Percentiles rank a stretch among this genome's conserved stretches.
phyloP scores from a whole-genome alignment of 2,888 invertebrate species.

The Calameuta filiformis region DNA sequence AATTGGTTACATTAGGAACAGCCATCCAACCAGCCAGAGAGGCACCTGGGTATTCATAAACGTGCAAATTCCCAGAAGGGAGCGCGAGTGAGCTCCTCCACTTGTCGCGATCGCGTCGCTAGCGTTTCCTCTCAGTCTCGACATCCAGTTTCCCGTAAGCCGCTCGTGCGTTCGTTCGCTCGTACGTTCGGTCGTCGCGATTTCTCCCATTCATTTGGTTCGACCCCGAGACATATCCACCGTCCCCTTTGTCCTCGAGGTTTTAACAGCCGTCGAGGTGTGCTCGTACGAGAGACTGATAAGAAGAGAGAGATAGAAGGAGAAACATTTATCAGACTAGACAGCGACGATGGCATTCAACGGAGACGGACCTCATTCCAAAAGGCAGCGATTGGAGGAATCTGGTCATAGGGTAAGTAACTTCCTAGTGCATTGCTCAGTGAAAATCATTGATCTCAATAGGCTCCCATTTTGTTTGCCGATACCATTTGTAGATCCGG shows the following conservation, averaged over 20 bases:
- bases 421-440: neutral
- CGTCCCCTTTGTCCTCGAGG: slow-evolving; percentile 10
- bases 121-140: neutral
- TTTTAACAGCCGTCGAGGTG: slow-evolving; percentile 7
- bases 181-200: slow-evolving; percentile 54
- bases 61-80: neutral
- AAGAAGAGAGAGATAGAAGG: neutral
- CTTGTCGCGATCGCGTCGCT: neutral
- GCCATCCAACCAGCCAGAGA: neutral
- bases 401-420: slow-evolving; percentile 62
- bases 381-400: slow-evolving; percentile 65
- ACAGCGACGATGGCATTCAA: slow-evolving; percentile 65
- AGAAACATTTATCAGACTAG: slow-evolving; percentile 1
- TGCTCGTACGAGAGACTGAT: neutral
- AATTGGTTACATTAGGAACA: neutral
- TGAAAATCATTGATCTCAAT: neutral
- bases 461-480: neutral
- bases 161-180: slow-evolving; percentile 58
- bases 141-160: slow-evolving; percentile 57
- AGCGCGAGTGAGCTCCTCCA: neutral
- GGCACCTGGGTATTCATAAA: neutral
- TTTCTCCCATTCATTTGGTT: slow-evolving; percentile 47
- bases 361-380: slow-evolving; percentile 67
- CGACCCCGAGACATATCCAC: slow-evolving; percentile 8
- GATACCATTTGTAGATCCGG: neutral